Base-by-base conservation (phyloP, 1,140 invertebrate species). In the Gonatopus flavifemur region DNA sequence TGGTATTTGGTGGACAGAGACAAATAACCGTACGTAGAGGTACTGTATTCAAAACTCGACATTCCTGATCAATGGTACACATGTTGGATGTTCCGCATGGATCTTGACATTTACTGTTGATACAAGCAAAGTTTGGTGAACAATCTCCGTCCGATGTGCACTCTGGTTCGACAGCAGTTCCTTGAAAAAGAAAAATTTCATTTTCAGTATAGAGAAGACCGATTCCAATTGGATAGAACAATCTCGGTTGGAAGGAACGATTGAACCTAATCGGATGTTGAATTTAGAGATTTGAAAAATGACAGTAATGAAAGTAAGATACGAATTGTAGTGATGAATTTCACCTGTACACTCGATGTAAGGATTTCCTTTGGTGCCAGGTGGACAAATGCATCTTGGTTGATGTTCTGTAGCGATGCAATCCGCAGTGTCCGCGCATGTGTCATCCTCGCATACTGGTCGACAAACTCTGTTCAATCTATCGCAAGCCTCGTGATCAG, bases 401-500 rank as follows among this genome's bases (percentile, higher is more conserved):
- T 88, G 86, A 70, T 95, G 93, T 39, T 86, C 80, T 51, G 77
- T 80, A 1, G 87, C 87, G 15, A 82, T 70, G 63, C 93, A 96
- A 8, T 81, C 75, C 0, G 93, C 93, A 7, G 83, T 83, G 1
- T 83, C 77, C 0, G 87, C 89, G 64, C 92, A 94, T 1, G 86
- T 85, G 19, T 87, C 85, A 1, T 86, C 84, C 7, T 87, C 84
- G 60, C 92, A 95, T 19, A 90, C 91, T 0, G 86, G 87, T 65
- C 89, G 81, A 67, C 93, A 95, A 3, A 92, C 83, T 55, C 89
- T 82, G 66, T 93, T 94, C 2, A 92, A 74, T 40, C 89, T 80
- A 61, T 95, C 91, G 67, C 92, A 95, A 19, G 88, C 84, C 72
- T 94, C 90, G 49, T 90, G 83, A 67, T 90, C 85, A 5, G 88